Percentiles rank a stretch among this genome's conserved stretches.
Conservation (phyloP, 2,113 vertebrate genomes). For the Tragulus kanchil region DNA sequence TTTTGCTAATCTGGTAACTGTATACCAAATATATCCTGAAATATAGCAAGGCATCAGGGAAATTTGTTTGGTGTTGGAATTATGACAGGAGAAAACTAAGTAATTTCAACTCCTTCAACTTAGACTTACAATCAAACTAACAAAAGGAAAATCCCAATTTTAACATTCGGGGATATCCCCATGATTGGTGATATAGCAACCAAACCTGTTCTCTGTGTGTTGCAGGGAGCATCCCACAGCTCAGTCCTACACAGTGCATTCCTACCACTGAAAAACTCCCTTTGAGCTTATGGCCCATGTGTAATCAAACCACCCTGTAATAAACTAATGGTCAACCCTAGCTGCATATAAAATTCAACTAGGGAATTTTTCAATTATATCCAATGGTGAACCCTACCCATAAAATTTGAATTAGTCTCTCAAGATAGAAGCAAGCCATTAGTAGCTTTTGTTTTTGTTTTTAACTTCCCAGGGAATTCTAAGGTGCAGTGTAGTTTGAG, state of each 20-base stretch:
- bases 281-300: background rate
- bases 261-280: background rate
- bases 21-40: slow-evolving; percentile 34
- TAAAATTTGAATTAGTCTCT: background rate
- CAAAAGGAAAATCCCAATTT: background rate
- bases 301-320: background rate
- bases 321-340: background rate
- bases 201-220: background rate
- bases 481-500: background rate
- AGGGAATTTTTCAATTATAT: background rate
- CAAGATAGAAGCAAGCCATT: background rate
- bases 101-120: background rate
- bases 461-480: background rate
- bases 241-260: background rate
- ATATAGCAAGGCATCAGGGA: background rate
- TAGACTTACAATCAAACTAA: slow-evolving; percentile 13
- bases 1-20: background rate
- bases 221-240: background rate
- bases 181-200: background rate
- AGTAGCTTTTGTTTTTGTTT: background rate
- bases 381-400: background rate
- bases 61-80: background rate
- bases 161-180: background rate
- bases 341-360: background rate
- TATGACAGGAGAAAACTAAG: background rate